phyloP scores from a whole-genome alignment of 1,140 invertebrate genomes.

The Halesus radiatus region DNA sequence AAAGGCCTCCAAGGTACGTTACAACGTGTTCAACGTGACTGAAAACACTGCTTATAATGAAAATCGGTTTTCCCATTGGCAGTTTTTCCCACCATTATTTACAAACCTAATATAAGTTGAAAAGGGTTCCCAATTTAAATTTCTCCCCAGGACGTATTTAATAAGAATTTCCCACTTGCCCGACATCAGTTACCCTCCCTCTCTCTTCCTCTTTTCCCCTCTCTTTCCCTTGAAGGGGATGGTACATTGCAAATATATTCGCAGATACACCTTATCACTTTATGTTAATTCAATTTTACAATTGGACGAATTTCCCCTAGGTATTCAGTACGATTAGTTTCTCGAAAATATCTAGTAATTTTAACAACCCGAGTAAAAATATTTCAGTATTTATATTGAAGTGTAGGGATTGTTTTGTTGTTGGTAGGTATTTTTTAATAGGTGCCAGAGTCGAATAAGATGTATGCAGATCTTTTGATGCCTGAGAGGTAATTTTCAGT shows the following conservation, averaged over 20 bases:
- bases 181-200: too few species aligned
- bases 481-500: constrained; percentile 8
- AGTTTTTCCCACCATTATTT: too few species aligned
- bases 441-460: neutral
- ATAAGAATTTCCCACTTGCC: neutral
- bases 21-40: too few species aligned
- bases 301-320: neutral
- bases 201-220: neutral
- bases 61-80: too few species aligned
- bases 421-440: neutral
- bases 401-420: too few species aligned
- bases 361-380: neutral
- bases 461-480: neutral
- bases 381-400: too few species aligned
- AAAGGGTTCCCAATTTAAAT: constrained; percentile 1
- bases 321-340: neutral
- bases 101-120: neutral
- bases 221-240: neutral
- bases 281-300: constrained; percentile 36
- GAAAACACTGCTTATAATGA: too few species aligned
- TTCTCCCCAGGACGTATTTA: neutral
- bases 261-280: constrained; percentile 17
- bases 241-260: constrained; percentile 16
- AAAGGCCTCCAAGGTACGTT: too few species aligned
- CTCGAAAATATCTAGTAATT: neutral